Percentiles rank a stretch among this genome's conserved stretches.
These are phyloP conservation scores for Pammene fasciana DNA, from an alignment of 2,888 invertebrate genomes.

Conservation along the genomic window DNA sequence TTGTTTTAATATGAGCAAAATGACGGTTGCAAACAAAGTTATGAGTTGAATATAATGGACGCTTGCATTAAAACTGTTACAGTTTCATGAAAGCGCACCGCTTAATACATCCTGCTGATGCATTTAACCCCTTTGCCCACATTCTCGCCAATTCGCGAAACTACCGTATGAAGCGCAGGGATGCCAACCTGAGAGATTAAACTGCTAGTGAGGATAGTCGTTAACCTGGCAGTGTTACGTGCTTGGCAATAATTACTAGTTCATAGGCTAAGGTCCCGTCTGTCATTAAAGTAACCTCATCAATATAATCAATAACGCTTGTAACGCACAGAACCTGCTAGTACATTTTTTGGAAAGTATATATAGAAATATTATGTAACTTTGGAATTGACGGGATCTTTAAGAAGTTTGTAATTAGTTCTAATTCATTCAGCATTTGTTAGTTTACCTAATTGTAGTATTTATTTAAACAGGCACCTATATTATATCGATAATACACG, in stretches of 20 bases:
- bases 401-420: no score
- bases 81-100: slow-evolving; percentile 16
- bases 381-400: no score
- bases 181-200: slow-evolving; percentile 28
- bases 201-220: slow-evolving; percentile 17
- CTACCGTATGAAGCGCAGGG: slow-evolving; percentile 1
- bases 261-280: slow-evolving; percentile 3
- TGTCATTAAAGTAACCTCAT: background rate
- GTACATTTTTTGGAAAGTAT: no score
- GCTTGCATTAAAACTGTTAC: slow-evolving; percentile 16
- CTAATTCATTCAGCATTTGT: no score
- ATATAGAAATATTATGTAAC: no score
- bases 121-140: slow-evolving; percentile 14
- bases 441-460: no score
- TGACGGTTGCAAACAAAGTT: background rate
- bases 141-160: slow-evolving; percentile 15
- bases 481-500: no score
- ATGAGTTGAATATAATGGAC: slow-evolving; percentile 4
- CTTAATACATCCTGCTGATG: slow-evolving; percentile 15
- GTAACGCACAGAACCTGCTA: no score
- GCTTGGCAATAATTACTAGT: slow-evolving; percentile 45
- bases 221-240: slow-evolving; percentile 43
- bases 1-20: background rate
- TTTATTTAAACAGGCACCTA: no score
- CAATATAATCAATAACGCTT: slow-evolving; percentile 4